Conservation (phyloP, 2,113 vertebrate genomes). For the Heliornis fulica region DNA sequence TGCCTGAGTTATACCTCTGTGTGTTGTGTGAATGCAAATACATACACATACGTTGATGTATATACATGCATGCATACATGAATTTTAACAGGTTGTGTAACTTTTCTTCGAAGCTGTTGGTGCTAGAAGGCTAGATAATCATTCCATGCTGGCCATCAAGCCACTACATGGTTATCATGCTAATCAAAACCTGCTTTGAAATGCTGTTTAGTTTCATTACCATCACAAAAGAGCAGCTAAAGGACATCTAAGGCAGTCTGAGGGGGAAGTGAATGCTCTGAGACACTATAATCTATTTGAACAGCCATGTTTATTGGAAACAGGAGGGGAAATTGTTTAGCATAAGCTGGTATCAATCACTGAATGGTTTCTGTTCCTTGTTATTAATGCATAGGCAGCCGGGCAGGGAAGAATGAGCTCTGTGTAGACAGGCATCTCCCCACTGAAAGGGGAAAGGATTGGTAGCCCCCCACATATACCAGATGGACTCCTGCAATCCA, state of each 20-base stretch:
- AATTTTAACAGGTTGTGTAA: neutral
- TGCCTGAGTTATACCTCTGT: neutral
- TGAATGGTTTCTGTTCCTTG: slow-evolving; percentile 9
- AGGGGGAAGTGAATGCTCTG: neutral
- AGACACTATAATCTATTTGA: slow-evolving; percentile 57
- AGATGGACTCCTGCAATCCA: neutral
- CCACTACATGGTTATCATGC: slow-evolving; percentile 44
- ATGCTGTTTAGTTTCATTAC: slow-evolving; percentile 55
- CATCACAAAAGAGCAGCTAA: slow-evolving; percentile 59
- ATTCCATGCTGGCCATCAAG: slow-evolving; percentile 13
- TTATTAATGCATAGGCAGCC: neutral
- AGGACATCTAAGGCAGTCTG: slow-evolving; percentile 23
- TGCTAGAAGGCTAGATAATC: slow-evolving; percentile 26
- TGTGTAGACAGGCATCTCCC: neutral
- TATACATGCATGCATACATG: neutral
- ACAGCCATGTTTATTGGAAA: slow-evolving; percentile 53
- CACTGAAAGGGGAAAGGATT: neutral
- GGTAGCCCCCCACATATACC: neutral
- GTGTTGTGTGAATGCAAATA: neutral
- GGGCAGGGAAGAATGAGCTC: neutral
- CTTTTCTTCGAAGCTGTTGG: neutral
- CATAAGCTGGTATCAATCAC: slow-evolving; percentile 32
- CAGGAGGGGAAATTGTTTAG: slow-evolving; percentile 39
- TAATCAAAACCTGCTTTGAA: slow-evolving; percentile 54
- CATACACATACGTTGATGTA: neutral